Conservation (phyloP, 2,888 invertebrate genomes). For the Oligia latruncula region DNA sequence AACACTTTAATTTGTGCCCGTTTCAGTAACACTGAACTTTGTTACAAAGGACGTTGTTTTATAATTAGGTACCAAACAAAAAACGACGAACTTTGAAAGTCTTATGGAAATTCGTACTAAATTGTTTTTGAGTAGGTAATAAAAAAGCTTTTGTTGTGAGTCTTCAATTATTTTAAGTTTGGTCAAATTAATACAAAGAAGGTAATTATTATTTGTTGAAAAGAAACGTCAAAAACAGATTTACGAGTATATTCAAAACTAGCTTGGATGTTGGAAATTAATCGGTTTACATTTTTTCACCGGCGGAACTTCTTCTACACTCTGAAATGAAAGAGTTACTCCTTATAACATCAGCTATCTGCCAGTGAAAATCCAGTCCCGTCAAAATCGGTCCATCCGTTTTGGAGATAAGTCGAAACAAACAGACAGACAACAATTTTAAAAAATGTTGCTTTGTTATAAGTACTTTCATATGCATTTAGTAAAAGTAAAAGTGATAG, state of each 20-base stretch:
- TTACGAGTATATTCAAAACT: background rate
- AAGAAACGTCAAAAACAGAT: background rate
- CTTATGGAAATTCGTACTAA: background rate
- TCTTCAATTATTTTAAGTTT: background rate
- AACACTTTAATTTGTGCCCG: background rate
- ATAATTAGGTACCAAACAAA: background rate
- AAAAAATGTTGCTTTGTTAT: no score
- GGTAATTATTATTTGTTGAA: background rate
- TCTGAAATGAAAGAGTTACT: background rate
- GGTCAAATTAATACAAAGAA: background rate
- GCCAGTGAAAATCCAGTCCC: background rate
- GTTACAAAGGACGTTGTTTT: background rate
- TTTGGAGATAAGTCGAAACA: background rate
- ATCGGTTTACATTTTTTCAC: background rate
- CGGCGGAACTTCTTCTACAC: no score
- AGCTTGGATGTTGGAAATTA: background rate
- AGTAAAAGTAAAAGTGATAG: no score
- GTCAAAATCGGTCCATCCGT: no score
- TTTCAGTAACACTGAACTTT: slow-evolving; percentile 1
- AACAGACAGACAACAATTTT: no score
- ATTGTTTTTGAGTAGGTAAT: background rate
- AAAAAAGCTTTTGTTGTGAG: background rate
- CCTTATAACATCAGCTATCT: background rate
- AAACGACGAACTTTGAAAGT: background rate
- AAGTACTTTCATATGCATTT: no score